phyloP scores from a whole-genome alignment of 2,888 invertebrate species.

The Dynastes maya region DNA sequence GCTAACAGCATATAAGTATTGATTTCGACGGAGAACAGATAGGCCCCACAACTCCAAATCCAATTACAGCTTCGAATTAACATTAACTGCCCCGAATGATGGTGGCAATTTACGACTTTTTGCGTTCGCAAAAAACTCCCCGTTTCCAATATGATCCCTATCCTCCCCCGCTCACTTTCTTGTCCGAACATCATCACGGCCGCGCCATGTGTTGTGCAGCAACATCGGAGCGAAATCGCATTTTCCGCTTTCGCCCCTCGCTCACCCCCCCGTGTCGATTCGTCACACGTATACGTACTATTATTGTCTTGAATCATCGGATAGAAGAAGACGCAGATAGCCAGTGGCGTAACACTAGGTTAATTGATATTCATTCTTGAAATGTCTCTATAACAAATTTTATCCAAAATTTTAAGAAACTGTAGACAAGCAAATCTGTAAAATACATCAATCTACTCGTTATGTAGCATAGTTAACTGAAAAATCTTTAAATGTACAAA shows the following conservation, averaged over 20 bases:
- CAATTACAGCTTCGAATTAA: conserved; percentile 47
- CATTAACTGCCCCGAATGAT: conserved; percentile 46
- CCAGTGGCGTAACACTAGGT: too few species aligned
- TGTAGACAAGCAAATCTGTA: too few species aligned
- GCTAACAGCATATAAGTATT: conserved; percentile 36
- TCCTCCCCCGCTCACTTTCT: neutral
- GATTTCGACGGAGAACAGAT: conserved; percentile 35
- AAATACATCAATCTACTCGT: too few species aligned
- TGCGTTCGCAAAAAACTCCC: conserved; percentile 35
- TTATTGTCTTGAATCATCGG: conserved; percentile 54
- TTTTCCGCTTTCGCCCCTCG: conserved; percentile 29
- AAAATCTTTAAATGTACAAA: too few species aligned
- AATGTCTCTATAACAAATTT: too few species aligned
- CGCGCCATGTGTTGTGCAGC: conserved; percentile 45
- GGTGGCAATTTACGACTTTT: conserved; percentile 47
- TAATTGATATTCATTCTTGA: too few species aligned
- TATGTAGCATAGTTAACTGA: too few species aligned
- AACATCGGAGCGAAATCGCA: conserved; percentile 44
- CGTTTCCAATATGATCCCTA: conserved; percentile 29
- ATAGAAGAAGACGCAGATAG: too few species aligned
- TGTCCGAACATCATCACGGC: conserved; percentile 13
- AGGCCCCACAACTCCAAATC: conserved; percentile 36
- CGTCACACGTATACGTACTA: conserved; percentile 34
- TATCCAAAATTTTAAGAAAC: too few species aligned
- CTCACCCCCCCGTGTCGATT: conserved; percentile 25